These are phyloP conservation scores for Sinelater perroti DNA, from an alignment of 2,888 invertebrate species.

Conservation along the genomic window DNA sequence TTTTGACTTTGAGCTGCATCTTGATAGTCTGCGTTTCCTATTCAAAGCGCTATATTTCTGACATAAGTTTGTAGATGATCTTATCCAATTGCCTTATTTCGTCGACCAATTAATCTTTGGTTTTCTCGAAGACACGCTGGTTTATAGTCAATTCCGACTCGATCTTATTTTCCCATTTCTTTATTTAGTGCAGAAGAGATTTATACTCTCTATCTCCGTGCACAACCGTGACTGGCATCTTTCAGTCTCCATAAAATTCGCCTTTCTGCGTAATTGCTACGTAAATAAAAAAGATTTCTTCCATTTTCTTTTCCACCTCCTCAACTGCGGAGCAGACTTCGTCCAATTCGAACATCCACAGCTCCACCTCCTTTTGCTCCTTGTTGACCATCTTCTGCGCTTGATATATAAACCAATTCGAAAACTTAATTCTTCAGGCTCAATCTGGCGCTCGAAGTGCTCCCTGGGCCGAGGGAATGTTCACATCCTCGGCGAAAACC, in stretches of 20 bases:
- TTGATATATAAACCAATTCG: conserved; percentile 69
- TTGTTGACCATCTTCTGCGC: conserved; percentile 68
- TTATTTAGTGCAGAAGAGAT: conserved; percentile 67
- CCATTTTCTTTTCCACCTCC: conserved; percentile 63
- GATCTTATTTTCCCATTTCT: conserved; percentile 71
- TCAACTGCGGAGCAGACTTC: conserved; percentile 64
- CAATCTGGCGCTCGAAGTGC: conserved; percentile 72
- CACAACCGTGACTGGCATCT: conserved; percentile 66
- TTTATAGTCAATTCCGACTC: conserved; percentile 70
- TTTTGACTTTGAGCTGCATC: conserved; percentile 73
- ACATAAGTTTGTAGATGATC: conserved; percentile 72
- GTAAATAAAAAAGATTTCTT: no score
- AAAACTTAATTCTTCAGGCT: conserved; percentile 72
- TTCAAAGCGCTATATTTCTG: conserved; percentile 76
- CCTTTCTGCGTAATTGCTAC: no score
- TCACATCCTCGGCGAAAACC: no score
- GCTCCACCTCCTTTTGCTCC: conserved; percentile 65
- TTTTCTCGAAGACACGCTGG: conserved; percentile 72
- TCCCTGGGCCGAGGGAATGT: no score
- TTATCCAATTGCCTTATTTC: conserved; percentile 71
- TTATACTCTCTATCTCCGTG: conserved; percentile 68
- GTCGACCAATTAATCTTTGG: conserved; percentile 63
- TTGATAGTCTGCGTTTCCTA: conserved; percentile 70
- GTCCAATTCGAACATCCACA: conserved; percentile 65
- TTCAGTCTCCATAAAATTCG: no score